phyloP scores from a whole-genome alignment of 2,888 invertebrate genomes.

The Apodemia mormo region DNA sequence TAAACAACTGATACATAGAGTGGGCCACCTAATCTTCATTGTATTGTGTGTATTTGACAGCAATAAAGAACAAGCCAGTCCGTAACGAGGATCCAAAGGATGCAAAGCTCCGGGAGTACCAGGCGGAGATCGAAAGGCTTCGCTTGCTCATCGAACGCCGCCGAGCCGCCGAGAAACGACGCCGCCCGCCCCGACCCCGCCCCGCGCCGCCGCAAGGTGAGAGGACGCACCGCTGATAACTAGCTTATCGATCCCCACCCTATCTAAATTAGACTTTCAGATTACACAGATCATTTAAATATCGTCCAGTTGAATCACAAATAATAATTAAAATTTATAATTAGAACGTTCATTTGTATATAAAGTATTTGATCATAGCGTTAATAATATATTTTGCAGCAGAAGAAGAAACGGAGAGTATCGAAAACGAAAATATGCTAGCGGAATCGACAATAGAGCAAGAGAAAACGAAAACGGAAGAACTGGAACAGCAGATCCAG shows the following conservation, averaged over 20 bases:
- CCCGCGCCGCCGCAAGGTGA: conserved; percentile 21
- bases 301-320: too few relatives aligned
- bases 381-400: conserved; percentile 42
- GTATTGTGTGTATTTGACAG: conserved; percentile 54
- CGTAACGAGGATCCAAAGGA: conserved; percentile 99
- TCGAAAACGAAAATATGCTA: conserved; percentile 74
- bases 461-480: conserved; percentile 87
- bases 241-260: too few relatives aligned
- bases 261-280: too few relatives aligned
- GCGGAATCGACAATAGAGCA: conserved; percentile 82
- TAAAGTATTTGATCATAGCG: too few relatives aligned
- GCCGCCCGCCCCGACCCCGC: conserved; percentile 32
- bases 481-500: conserved; percentile 88
- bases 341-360: too few relatives aligned
- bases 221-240: too few relatives aligned
- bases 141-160: conserved; percentile 71
- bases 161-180: conserved; percentile 49
- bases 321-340: too few relatives aligned
- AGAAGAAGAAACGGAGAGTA: conserved; percentile 65
- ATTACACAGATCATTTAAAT: too few relatives aligned
- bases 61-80: conserved; percentile 98
- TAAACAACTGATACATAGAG: too few relatives aligned
- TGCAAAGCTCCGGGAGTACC: conserved; percentile 96
- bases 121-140: conserved; percentile 94
- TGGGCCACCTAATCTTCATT: neutral